phyloP scores from a whole-genome alignment of 2,113 vertebrate genomes.

The Nyctereutes procyonoides region DNA sequence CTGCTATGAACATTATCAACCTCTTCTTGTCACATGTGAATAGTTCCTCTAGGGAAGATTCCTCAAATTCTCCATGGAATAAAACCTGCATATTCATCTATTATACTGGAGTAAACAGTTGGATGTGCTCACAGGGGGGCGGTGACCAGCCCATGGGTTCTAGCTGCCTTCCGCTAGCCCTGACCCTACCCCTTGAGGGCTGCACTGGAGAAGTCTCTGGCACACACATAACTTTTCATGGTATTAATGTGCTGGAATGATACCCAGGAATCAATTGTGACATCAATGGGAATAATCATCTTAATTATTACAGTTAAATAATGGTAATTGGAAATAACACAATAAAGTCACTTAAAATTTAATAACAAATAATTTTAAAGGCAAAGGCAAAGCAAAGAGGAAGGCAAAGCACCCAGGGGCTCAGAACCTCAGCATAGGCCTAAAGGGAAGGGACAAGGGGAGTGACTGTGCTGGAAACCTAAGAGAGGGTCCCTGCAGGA shows the following conservation, averaged over 20 bases:
- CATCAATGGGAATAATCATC: background rate
- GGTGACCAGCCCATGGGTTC: accelerated
- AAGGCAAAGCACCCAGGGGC: background rate
- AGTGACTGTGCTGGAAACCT: background rate
- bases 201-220: background rate
- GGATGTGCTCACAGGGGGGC: background rate
- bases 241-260: accelerated
- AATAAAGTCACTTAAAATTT: background rate
- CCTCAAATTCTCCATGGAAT: background rate
- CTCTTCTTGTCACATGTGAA: background rate
- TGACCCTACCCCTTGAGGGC: accelerated
- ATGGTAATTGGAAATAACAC: background rate
- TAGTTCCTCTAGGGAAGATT: background rate
- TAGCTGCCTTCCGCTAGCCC: background rate
- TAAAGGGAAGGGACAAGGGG: background rate
- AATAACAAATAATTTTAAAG: background rate
- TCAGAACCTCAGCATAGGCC: background rate
- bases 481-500: background rate
- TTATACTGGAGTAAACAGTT: background rate
- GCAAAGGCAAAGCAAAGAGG: background rate
- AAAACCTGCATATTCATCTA: background rate
- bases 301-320: background rate
- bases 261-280: background rate
- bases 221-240: accelerated
- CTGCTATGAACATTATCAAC: background rate